phyloP scores from a whole-genome alignment of 92 coral and sea anemone genomes.

The Blastomussa wellsi region DNA sequence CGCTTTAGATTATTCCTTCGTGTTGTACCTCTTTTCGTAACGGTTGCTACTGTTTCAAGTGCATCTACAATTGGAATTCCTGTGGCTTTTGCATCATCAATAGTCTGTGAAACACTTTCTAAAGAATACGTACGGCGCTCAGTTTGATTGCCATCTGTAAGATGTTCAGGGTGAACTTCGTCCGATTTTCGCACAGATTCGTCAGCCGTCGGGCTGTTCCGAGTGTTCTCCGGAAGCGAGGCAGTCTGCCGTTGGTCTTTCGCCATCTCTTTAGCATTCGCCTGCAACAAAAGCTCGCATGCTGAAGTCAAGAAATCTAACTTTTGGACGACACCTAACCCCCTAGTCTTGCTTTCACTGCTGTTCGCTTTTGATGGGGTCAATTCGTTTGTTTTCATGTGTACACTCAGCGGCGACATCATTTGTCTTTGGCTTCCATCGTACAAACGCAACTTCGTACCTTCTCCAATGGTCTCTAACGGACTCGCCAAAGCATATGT shows the following conservation, averaged over 20 bases:
- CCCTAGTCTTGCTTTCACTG: constrained; percentile 26
- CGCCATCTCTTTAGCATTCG: constrained; percentile 28
- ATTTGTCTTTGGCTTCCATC: constrained; percentile 74
- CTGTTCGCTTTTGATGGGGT: constrained; percentile 23
- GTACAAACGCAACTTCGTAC: constrained; percentile 63
- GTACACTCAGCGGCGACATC: constrained; percentile 45
- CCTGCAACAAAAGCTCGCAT: constrained; percentile 73
- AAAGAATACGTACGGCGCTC: constrained; percentile 80
- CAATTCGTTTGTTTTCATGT: constrained; percentile 34
- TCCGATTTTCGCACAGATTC: neutral
- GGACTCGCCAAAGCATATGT: constrained; percentile 91
- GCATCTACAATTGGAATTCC: constrained; percentile 82
- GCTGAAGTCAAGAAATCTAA: constrained; percentile 86
- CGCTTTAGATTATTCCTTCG: constrained; percentile 36
- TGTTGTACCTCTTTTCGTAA: constrained; percentile 14
- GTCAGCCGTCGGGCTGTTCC: neutral
- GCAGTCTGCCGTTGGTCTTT: constrained; percentile 8
- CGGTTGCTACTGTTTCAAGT: constrained; percentile 49
- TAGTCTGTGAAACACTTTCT: constrained; percentile 66
- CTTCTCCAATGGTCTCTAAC: constrained; percentile 83
- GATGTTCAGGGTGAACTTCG: neutral
- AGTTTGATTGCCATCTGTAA: neutral
- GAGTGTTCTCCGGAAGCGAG: neutral
- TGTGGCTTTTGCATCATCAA: constrained; percentile 76
- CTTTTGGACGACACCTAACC: constrained; percentile 67